Conservation (phyloP, 64 coral and sea anemone species). For the Hydrozoanthus tunicans region DNA sequence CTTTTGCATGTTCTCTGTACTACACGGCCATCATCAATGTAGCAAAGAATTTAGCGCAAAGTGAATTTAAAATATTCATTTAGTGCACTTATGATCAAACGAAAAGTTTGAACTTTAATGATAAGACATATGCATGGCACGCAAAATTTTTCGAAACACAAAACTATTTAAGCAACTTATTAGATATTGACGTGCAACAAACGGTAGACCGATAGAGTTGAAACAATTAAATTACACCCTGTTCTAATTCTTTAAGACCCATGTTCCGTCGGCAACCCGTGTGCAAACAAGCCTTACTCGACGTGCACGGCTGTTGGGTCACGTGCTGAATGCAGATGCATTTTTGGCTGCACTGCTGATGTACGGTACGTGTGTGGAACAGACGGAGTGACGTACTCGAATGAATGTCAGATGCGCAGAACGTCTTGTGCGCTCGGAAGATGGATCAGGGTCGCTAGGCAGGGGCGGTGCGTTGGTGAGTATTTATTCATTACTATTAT, state of each 20-base stretch:
- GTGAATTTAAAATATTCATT: too few species aligned
- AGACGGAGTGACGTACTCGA: background rate
- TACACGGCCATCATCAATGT: too few species aligned
- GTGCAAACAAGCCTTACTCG: background rate
- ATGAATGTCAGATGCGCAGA: background rate
- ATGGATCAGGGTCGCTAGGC: background rate
- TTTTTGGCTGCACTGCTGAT: background rate
- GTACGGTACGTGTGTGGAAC: background rate
- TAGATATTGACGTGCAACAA: too few species aligned
- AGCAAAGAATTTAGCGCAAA: too few species aligned
- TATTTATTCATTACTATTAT: background rate
- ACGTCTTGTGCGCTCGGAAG: background rate
- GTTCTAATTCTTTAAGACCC: background rate
- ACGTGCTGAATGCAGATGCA: background rate
- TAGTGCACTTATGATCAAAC: too few species aligned
- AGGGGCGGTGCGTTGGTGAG: conserved; percentile 2
- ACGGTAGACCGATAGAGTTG: too few species aligned
- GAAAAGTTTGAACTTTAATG: too few species aligned
- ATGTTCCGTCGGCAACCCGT: background rate
- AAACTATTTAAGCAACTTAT: too few species aligned
- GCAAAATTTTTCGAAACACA: too few species aligned
- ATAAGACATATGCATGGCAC: too few species aligned
- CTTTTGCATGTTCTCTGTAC: too few species aligned
- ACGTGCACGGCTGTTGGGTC: background rate
- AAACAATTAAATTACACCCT: too few species aligned